Evolutionary conservation across 2,888 invertebrate species (phyloP), one percentile per base, ranked within the genome.

Genomic region (Caenorhabditis imperialis): DNA sequence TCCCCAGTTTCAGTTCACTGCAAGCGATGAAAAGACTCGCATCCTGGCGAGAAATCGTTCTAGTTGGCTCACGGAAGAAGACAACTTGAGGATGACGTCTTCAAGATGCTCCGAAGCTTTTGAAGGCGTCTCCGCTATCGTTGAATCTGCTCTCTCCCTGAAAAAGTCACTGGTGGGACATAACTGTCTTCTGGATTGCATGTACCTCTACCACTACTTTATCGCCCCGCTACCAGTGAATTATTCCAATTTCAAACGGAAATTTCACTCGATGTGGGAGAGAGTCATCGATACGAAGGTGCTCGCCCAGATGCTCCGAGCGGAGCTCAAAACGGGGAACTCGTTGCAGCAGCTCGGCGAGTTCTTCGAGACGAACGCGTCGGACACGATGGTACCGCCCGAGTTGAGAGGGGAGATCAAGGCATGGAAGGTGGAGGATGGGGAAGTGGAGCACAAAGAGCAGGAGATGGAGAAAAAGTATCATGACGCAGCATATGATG

Each of bases 191-290:
- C 45, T 61, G 4, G 73, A 73, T 38, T 45, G 30, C 16, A 73
- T 73, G 65, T 73, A 73, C 44, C 18, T 67, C 16, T 61, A 60
- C 37, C 47, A 73, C 33, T 73, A 73, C 12, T 73, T 73, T 22
- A 50, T 73, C 20, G 42, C 25, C 1, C 23, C 14, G 1, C 45
- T 73, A 10, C 73, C 73, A 23, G 48, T 37, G 3, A 54, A 60
- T 8, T 73, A 73, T 42, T n/a, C 44, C 3, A 12, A 5, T 5
- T 73, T 65, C 73, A 73, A 73, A 30, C 4, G 18, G 12, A 53
- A 33, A n/a, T 48, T 73, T 35, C 42, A 54, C 40, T 27, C 10
- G 18, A 20, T 65, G 4, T 60, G 58, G 14, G 65, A 65, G 3
- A 38, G 33, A 14, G 18, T 73, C 6, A 37, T 65, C 18, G 73